These are phyloP conservation scores for Periophthalmus modestus DNA, from an alignment of 2,113 vertebrate species.

Conservation along the genomic window DNA sequence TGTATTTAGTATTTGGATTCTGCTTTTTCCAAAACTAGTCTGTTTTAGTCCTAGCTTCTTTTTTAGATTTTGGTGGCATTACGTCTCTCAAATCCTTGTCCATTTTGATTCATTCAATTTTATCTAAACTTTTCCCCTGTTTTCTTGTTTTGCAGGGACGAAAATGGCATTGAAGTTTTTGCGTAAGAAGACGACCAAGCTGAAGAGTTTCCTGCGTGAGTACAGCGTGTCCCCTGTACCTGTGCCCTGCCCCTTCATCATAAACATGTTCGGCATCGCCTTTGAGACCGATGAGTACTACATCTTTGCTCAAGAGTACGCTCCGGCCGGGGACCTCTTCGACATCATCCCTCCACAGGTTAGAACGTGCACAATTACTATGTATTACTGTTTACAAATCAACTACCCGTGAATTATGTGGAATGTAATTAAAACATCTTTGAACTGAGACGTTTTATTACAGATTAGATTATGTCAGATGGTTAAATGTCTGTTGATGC, in stretches of 20 bases:
- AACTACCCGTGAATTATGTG: no score
- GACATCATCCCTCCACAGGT: constrained; percentile 85
- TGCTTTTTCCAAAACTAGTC: no score
- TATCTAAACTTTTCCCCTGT: background rate
- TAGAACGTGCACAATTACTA: background rate
- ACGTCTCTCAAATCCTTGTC: no score
- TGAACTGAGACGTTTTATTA: no score
- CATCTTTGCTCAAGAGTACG: constrained; percentile 82
- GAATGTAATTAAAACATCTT: no score
- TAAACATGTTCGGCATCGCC: constrained; percentile 81
- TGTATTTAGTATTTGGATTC: no score
- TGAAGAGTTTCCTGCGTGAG: constrained; percentile 81
- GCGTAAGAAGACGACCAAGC: constrained; percentile 82
- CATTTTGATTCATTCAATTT: background rate
- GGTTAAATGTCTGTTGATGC: no score
- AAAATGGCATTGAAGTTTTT: constrained; percentile 84
- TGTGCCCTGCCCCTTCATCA: constrained; percentile 82
- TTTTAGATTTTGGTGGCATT: no score
- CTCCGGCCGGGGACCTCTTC: constrained; percentile 81
- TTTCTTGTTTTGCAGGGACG: constrained; percentile 60
- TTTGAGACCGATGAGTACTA: constrained; percentile 82
- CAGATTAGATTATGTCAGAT: no score
- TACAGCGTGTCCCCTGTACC: constrained; percentile 82
- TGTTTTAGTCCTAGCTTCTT: no score
- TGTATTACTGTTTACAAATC: no score